Percentiles rank a stretch among this genome's conserved stretches.
phyloP scores from a whole-genome alignment of 2,888 invertebrate genomes.

The Thereva nobilitata region DNA sequence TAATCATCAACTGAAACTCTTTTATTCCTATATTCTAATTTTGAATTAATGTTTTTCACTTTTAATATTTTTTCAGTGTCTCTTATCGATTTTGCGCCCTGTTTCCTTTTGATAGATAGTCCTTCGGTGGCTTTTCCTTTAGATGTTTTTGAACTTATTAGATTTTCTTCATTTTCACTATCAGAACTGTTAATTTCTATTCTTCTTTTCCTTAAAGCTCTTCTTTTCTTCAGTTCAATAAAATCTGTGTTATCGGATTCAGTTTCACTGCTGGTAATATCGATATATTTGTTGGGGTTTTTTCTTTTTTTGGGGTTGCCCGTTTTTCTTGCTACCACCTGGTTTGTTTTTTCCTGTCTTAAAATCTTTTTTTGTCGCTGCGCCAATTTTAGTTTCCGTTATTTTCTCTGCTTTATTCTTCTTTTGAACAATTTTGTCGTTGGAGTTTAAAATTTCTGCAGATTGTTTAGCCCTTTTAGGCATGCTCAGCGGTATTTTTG shows the following conservation, averaged over 20 bases:
- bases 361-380: not conserved
- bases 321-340: not conserved
- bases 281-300: not conserved
- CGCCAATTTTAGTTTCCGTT: not conserved
- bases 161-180: slow-evolving; percentile 3
- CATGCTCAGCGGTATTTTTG: slow-evolving; percentile 11
- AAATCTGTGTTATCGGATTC: slow-evolving; percentile 7
- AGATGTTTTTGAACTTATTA: slow-evolving; percentile 4
- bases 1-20: not conserved
- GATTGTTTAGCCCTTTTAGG: slow-evolving; percentile 12
- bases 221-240: slow-evolving; percentile 6
- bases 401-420: not conserved
- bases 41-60: not conserved
- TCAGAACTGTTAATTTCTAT: slow-evolving; percentile 9
- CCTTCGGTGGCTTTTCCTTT: slow-evolving; percentile 15
- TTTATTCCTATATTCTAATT: not conserved
- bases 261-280: slow-evolving; percentile 10
- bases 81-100: slow-evolving; percentile 7
- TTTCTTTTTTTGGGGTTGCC: slow-evolving; percentile 2
- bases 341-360: slow-evolving; percentile 4
- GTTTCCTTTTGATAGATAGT: slow-evolving; percentile 4
- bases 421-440: slow-evolving; percentile 4
- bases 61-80: slow-evolving; percentile 3
- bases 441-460: slow-evolving; percentile 3
- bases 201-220: slow-evolving; percentile 3